Base-by-base conservation (phyloP, 2,797 vertebrate species). In the Peromyscus attwateri region DNA sequence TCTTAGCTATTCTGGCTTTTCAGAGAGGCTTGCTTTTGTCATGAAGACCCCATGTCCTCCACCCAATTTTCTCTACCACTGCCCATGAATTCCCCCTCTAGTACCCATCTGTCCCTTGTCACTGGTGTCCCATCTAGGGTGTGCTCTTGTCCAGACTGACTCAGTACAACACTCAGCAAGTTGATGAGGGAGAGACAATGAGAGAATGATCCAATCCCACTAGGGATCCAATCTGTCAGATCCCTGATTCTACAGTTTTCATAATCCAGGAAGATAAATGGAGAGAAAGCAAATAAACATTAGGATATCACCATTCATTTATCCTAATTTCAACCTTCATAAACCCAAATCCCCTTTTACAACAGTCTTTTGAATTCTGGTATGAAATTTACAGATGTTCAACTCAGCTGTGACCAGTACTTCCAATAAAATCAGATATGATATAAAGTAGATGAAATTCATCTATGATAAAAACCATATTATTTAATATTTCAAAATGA, bases 381-480 rank as follows among this genome's bases (percentile, higher is more conserved):
- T 76, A 75, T 10, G 43, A 87, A 75, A 46, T 94, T 75, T 84
- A 68, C 55, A 29, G 79, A 27, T 81, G 83, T 81, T 64, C 79
- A 71, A 66, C 34, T 77, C 29, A 52, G 57, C 17, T 37, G 66
- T 60, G 46, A 79, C n/a, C 57, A 3, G 31, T 43, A 83, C 4
- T 49, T 95, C 40, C 49, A 55, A 57, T 73, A 92, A 87, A 96
- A 49, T 73, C 37, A 92, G 52, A 70, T 55, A 80, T 13, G 71
- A 46, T 43, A 73, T 71, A 52, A 79, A n/a, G 5, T 62, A 83
- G 79, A 82, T 71, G 34, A 95, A 84, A 95, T 83, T 3, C 31
- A 77, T 81, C 79, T 52, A 80, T 73, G 55, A 81, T 80, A 46
- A 80, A 71, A 94, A 75, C 73, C 34, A 52, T 70, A 37, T 49